Base-by-base conservation (phyloP, 2,797 vertebrate genomes). In the Myotis planiceps region DNA sequence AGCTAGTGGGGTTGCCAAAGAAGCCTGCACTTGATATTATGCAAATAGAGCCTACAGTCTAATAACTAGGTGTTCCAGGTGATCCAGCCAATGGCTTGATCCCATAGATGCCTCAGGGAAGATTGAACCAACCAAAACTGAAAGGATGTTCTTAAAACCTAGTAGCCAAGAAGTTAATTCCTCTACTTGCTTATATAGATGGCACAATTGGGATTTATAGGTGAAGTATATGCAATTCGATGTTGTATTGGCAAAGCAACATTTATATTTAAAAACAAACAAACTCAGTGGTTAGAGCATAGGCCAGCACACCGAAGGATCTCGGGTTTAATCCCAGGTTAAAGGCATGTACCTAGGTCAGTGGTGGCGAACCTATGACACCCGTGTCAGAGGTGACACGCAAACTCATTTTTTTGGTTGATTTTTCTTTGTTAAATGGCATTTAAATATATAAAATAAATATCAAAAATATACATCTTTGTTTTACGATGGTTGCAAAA, bases 1-100 rank as follows among this genome's bases (percentile, higher is more conserved):
- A 80, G 63, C 84, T 32, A 13, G 21, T 2, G 3, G 96, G 95
- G 80, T 93, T 96, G 93, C 91, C 97, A 92, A 79, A 96, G 97
- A 95, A 92, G 96, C 90, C 95, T 92, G 81, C 83, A 87, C 86
- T 88, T 87, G 94, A 69, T 29, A 34, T 93, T 96, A 92, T 60
- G 94, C 94, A 94, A 87, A 90, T 74, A 87, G 18, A 21, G 75
- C 65, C 93, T 82, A 3, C 14, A 27, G 13, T 55, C 45, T 66
- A 90, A 60, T 29, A 42, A 51, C 39, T 53, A 58, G 68, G 60
- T 39, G 37, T 66, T 93, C 6, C 34, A 29, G 15, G 55, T 23
- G 14, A 32, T 42, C 84, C 63, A 14, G 75, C 58, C 94, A 51
- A 49, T 42, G 75, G 71, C 37, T 58, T 15, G 29, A 12, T 79